Evolutionary conservation across 2,113 vertebrate genomes (phyloP).

Genomic region (Oophaga pumilio): DNA sequence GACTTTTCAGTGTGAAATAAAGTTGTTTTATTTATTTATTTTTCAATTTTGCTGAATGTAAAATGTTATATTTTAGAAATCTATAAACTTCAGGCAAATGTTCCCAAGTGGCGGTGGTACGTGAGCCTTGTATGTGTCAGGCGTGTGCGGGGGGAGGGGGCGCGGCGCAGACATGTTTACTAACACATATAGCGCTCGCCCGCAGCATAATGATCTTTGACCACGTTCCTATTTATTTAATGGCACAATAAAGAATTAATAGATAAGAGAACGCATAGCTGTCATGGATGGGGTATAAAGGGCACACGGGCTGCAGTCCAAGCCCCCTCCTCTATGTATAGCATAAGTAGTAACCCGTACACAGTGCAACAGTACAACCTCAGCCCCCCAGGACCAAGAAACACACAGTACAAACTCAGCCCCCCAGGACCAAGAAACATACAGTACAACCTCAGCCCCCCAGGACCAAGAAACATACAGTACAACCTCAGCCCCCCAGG

Average conservation of each 20-base stretch:
- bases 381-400: background rate
- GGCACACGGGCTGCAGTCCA: background rate
- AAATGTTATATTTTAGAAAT: background rate
- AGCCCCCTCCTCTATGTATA: background rate
- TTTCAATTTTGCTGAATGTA: too few species aligned
- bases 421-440: background rate
- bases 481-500: background rate
- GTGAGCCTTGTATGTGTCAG: background rate
- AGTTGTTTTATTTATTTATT: too few species aligned
- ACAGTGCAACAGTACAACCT: too few species aligned
- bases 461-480: background rate
- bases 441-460: background rate
- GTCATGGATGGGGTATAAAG: background rate
- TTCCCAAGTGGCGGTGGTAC: background rate
- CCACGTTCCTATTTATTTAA: conserved; percentile 1
- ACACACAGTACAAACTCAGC: background rate
- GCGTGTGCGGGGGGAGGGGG: background rate
- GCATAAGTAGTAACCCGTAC: background rate
- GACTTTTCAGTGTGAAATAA: too few species aligned
- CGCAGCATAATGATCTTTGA: background rate
- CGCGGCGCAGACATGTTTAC: background rate
- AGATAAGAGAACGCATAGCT: background rate
- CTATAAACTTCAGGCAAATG: background rate
- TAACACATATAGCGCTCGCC: background rate
- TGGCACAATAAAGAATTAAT: background rate